Evolutionary conservation across 2,113 vertebrate genomes (phyloP), one percentile per base, ranked within the genome.

Genomic region (Mungos mungo): DNA sequence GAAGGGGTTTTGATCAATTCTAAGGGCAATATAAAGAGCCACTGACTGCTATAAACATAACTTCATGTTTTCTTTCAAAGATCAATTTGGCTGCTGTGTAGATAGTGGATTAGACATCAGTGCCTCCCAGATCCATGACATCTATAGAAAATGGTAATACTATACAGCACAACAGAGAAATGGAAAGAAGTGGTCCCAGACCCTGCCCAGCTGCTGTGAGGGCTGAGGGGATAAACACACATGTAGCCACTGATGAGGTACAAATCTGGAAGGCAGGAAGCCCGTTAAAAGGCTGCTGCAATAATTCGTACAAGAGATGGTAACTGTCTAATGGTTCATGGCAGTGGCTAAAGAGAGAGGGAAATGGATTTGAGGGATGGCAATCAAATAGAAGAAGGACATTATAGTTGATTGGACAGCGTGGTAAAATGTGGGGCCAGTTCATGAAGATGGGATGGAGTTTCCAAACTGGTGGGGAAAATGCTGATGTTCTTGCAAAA

Each of bases 1-100:
- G 79, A 76, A 96, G 66, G 79, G 83, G 92, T 90, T 85, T 84
- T 85, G 65, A 92, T 57, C 79, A 92, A 90, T 38, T 45, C 35
- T 85, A 35, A 85, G 41, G 69, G 86, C 38, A 45, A 76, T 29
- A 45, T 0, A 21, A 97, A n/a, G n/a, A 76, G 18, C 77, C 15
- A 50, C 23, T 41, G 38, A 35, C 8, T 33, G 15, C 29, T 47
- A 60, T 6, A 50, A 88, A 79, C 47, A n/a, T 2, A 14, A 93
- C 38, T 72, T 33, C 29, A 18, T 47, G 25, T 79, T 76, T 85
- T 38, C 81, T 88, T 87, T 69, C 23, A 33, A 90, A 84, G 69
- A 35, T 19, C 69, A 31, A 45, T 63, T 52, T 83, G 77, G 13
- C 54, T 57, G 15, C 50, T 15, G 14, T 31, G 5, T 18, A 82